These are phyloP conservation scores for Prosapia bicincta DNA, from an alignment of 2,888 invertebrate genomes.

Conservation along the genomic window DNA sequence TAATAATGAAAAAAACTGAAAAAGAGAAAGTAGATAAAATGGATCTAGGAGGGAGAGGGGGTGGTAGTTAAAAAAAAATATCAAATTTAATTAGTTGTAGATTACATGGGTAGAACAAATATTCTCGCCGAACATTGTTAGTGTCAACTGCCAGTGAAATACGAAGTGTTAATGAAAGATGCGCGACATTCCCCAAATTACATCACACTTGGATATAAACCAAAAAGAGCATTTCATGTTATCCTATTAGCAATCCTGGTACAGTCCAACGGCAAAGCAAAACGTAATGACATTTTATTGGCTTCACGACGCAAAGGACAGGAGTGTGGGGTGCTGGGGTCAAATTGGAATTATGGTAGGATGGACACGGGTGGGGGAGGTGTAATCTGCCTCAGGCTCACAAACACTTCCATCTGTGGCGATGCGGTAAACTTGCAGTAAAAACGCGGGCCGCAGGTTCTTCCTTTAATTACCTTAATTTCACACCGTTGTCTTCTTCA, in stretches of 20 bases:
- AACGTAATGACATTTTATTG: constrained; percentile 2
- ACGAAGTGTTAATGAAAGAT: background rate
- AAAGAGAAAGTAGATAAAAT: too few relatives aligned
- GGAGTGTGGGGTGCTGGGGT: background rate
- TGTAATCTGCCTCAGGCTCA: background rate
- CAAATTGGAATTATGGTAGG: background rate
- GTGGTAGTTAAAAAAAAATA: too few relatives aligned
- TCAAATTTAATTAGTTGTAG: too few relatives aligned
- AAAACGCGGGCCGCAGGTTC: background rate
- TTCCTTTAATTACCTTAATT: background rate
- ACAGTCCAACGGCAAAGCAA: background rate
- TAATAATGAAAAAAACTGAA: too few relatives aligned
- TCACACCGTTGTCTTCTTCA: background rate
- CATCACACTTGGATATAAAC: background rate
- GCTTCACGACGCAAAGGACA: background rate
- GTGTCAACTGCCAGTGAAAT: background rate
- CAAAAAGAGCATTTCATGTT: background rate
- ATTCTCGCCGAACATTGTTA: too few relatives aligned
- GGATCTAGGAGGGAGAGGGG: too few relatives aligned
- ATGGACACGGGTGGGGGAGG: background rate
- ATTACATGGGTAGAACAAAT: too few relatives aligned
- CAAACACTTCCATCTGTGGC: background rate
- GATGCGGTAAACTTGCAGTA: background rate
- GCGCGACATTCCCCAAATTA: background rate
- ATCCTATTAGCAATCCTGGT: background rate